A percentile compares a stretch with the other conserved stretches of the same genome.
Conservation (phyloP, 1,140 invertebrate species). For the Agraylea sexmaculata region DNA sequence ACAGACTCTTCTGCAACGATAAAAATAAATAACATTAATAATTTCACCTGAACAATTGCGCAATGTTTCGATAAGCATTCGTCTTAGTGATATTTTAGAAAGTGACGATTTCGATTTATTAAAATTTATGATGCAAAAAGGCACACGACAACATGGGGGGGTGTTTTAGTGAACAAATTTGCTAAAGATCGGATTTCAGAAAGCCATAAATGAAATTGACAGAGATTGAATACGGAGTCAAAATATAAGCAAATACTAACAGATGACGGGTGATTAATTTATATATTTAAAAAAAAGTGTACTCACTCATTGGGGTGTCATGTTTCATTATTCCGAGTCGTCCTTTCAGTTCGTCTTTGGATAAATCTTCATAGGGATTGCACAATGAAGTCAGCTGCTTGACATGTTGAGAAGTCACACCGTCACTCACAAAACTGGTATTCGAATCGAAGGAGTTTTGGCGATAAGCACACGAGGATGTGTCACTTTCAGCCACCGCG, state of each 20-base stretch:
- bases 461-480: conserved; percentile 11
- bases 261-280: conserved; percentile 1
- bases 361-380: conserved; percentile 11
- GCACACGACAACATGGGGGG: too few species aligned
- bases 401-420: conserved; percentile 19
- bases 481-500: conserved; percentile 5
- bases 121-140: too few species aligned
- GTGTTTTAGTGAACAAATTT: too few species aligned
- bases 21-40: conserved; percentile 6
- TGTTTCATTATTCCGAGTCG: too few species aligned
- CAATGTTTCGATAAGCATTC: too few species aligned
- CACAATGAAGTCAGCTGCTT: conserved; percentile 18
- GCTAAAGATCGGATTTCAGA: too few species aligned
- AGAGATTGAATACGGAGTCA: too few species aligned
- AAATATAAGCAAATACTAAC: too few species aligned
- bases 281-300: conserved; percentile 3
- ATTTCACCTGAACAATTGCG: neutral
- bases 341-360: conserved; percentile 10
- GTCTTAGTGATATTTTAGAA: too few species aligned
- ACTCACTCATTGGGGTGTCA: conserved; percentile 15
- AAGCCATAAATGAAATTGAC: too few species aligned
- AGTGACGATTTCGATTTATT: too few species aligned
- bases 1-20: conserved; percentile 33
- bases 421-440: neutral
- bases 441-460: neutral